A percentile compares a stretch with the other conserved stretches of the same genome.
Conservation (phyloP, 2,888 invertebrate genomes). For the Tiliacea aurago region DNA sequence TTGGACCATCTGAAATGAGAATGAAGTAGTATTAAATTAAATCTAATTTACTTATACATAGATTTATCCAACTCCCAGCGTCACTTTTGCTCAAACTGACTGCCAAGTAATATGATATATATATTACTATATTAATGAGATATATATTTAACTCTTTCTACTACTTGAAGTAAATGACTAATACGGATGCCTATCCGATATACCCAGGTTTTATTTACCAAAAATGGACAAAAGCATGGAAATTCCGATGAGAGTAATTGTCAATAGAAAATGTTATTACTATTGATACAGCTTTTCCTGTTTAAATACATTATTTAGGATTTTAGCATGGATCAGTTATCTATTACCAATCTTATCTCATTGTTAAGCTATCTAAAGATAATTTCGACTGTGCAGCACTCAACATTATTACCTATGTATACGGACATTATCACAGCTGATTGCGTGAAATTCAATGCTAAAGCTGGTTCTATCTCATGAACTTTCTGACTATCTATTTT, state of each 20-base stretch:
- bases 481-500: no score
- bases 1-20: slow-evolving; percentile 77
- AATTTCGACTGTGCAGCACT: slow-evolving; percentile 69
- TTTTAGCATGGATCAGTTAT: slow-evolving; percentile 61
- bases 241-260: neutral
- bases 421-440: slow-evolving; percentile 68
- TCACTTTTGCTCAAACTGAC: neutral
- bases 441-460: slow-evolving; percentile 55
- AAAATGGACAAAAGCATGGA: neutral
- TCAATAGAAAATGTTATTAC: neutral
- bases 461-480: no score
- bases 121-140: no score
- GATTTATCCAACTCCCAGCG: neutral
- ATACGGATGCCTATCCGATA: neutral
- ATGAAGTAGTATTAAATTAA: neutral
- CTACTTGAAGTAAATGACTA: neutral
- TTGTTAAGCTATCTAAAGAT: slow-evolving; percentile 59
- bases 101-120: neutral
- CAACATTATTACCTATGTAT: slow-evolving; percentile 69
- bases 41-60: neutral
- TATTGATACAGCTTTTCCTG: neutral
- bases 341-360: slow-evolving; percentile 67
- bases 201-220: neutral
- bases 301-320: slow-evolving; percentile 1
- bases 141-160: no score